Evolutionary conservation across 1,140 invertebrate species (phyloP).

Genomic region (Drosophila baimaii): DNA sequence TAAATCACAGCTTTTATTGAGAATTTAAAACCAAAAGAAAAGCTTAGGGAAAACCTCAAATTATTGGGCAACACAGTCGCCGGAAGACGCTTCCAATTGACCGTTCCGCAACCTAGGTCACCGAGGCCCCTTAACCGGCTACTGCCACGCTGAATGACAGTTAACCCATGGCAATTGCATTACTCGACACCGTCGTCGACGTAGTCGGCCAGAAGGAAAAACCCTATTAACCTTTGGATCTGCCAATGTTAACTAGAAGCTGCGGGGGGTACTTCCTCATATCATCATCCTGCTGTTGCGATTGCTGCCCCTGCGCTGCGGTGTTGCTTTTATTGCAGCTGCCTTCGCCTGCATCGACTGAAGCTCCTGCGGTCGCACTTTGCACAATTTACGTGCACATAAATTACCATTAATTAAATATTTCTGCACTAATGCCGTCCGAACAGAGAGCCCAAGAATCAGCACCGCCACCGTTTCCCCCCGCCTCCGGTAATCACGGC

Average conservation of each 20-base stretch:
- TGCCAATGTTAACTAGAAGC: constrained; percentile 75
- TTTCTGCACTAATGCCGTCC: constrained; percentile 73
- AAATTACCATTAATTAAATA: constrained; percentile 82
- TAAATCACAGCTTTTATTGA: background rate
- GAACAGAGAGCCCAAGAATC: background rate
- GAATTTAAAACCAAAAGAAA: background rate
- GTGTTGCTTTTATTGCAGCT: constrained; percentile 51
- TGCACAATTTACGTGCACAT: constrained; percentile 80
- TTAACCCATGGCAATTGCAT: constrained; percentile 60
- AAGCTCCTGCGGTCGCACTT: constrained; percentile 64
- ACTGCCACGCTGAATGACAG: constrained; percentile 47
- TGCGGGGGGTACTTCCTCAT: constrained; percentile 57
- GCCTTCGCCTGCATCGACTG: constrained; percentile 34
- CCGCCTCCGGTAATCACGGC: constrained; percentile 61
- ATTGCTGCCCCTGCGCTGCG: constrained; percentile 8
- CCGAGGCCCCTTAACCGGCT: constrained; percentile 15
- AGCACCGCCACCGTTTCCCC: constrained; percentile 6
- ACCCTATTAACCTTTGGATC: constrained; percentile 75
- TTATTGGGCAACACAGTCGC: background rate
- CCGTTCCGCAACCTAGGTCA: constrained; percentile 6
- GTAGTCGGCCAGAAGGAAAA: constrained; percentile 40
- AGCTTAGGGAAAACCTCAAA: background rate
- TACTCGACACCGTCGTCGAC: constrained; percentile 24
- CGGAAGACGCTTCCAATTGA: background rate
- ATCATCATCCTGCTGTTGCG: constrained; percentile 18